These are phyloP conservation scores for Latheticus oryzae DNA, from an alignment of 2,888 invertebrate genomes.

Conservation along the genomic window DNA sequence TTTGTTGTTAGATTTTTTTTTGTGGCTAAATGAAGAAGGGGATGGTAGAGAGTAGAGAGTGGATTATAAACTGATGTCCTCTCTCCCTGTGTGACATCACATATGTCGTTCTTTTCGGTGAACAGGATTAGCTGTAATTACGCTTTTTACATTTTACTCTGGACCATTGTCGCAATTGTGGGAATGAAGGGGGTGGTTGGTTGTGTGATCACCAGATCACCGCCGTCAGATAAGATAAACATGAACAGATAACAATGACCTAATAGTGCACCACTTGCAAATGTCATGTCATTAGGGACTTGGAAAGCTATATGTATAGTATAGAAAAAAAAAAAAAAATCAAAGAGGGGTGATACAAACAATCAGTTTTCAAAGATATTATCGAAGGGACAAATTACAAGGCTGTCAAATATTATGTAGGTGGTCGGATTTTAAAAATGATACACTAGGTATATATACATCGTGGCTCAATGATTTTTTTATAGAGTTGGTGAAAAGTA, in stretches of 20 bases:
- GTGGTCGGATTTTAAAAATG: too few relatives aligned
- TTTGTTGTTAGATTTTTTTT: slow-evolving; percentile 24
- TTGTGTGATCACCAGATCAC: slow-evolving; percentile 48
- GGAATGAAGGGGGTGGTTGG: slow-evolving; percentile 61
- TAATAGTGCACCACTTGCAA: slow-evolving; percentile 48
- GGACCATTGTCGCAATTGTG: slow-evolving; percentile 62
- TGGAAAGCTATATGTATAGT: too few relatives aligned
- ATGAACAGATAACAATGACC: slow-evolving; percentile 55
- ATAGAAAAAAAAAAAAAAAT: too few relatives aligned
- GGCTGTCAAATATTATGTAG: slow-evolving; percentile 8
- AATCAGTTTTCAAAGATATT: slow-evolving; percentile 26
- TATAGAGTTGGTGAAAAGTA: too few relatives aligned
- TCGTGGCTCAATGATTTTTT: too few relatives aligned
- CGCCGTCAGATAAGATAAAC: slow-evolving; percentile 63
- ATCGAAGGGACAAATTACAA: slow-evolving; percentile 21
- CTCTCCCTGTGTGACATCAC: slow-evolving; percentile 57
- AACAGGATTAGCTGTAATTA: slow-evolving; percentile 64
- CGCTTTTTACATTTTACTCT: slow-evolving; percentile 63
- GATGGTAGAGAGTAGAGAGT: too few relatives aligned
- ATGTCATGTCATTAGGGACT: slow-evolving; percentile 49
- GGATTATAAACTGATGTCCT: too few relatives aligned
- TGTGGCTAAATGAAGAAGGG: background rate
- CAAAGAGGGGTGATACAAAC: slow-evolving; percentile 18
- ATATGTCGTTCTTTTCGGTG: slow-evolving; percentile 61
- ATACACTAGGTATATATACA: too few relatives aligned